Conservation (phyloP, 2,888 invertebrate species). For the Parelbella ahira region DNA sequence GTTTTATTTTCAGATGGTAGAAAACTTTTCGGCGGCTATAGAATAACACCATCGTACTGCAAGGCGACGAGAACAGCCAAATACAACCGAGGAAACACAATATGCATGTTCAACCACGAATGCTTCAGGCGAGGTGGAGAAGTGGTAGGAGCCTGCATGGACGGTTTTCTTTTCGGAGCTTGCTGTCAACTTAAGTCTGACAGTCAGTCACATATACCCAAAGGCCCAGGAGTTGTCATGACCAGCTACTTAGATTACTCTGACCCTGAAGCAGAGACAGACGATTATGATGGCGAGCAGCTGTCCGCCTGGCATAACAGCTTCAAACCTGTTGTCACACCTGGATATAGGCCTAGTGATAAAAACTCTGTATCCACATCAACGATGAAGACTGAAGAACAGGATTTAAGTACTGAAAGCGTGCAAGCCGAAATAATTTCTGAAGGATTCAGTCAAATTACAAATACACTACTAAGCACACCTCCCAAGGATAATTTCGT, state of each 20-base stretch:
- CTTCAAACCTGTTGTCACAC: slow-evolving; percentile 70
- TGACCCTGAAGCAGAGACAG: slow-evolving; percentile 51
- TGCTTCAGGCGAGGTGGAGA: slow-evolving; percentile 89
- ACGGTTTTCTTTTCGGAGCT: slow-evolving; percentile 94
- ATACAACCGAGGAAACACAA: slow-evolving; percentile 84
- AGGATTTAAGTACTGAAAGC: slow-evolving; percentile 53
- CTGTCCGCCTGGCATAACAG: slow-evolving; percentile 68
- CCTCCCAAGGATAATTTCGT: slow-evolving; percentile 65
- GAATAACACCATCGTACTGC: slow-evolving; percentile 91
- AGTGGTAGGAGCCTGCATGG: slow-evolving; percentile 93
- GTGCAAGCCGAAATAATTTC: slow-evolving; percentile 74
- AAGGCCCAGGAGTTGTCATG: slow-evolving; percentile 73
- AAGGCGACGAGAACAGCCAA: slow-evolving; percentile 84
- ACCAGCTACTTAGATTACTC: slow-evolving; percentile 72
- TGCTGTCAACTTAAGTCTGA: slow-evolving; percentile 87
- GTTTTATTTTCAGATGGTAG: slow-evolving; percentile 59
- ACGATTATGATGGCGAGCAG: slow-evolving; percentile 65
- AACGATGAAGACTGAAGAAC: slow-evolving; percentile 44
- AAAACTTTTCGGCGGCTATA: slow-evolving; percentile 91
- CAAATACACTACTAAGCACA: slow-evolving; percentile 68
- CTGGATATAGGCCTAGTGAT: slow-evolving; percentile 62
- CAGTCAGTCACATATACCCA: slow-evolving; percentile 70
- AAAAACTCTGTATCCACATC: slow-evolving; percentile 35
- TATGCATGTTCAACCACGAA: slow-evolving; percentile 97
- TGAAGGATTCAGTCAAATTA: slow-evolving; percentile 79